phyloP scores from a whole-genome alignment of 2,797 vertebrate genomes.

The Trichosurus vulpecula region DNA sequence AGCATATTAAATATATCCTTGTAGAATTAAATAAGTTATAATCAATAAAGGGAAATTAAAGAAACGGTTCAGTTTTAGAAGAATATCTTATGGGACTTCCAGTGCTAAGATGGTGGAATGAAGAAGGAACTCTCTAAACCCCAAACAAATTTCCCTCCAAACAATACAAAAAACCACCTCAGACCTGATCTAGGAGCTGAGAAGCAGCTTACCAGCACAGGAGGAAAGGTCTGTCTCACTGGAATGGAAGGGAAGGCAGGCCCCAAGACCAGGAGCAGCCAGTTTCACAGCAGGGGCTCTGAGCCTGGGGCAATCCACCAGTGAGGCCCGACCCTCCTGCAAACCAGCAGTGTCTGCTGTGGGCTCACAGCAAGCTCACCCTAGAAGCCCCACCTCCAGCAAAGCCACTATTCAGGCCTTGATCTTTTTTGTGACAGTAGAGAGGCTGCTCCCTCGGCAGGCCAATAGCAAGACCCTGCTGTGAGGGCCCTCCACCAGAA shows the following conservation, averaged over 20 bases:
- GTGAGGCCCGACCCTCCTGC: neutral
- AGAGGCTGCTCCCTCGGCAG: neutral
- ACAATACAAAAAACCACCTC: too few relatives aligned
- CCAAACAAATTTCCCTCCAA: neutral
- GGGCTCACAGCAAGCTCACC: neutral
- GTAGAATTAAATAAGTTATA: neutral
- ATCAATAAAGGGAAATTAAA: neutral
- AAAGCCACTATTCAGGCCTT: neutral
- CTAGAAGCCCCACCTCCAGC: neutral
- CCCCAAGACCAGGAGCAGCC: neutral
- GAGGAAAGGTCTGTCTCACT: neutral
- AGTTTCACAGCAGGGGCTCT: neutral
- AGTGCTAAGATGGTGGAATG: neutral
- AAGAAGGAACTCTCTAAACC: neutral
- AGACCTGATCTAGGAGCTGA: neutral
- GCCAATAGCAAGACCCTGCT: neutral
- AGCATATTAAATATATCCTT: neutral
- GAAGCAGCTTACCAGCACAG: neutral
- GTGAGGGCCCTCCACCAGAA: neutral
- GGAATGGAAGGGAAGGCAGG: neutral
- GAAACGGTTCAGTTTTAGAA: neutral
- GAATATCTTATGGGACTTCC: neutral
- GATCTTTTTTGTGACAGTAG: neutral
- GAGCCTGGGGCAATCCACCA: neutral
- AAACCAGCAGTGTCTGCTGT: neutral